These are phyloP conservation scores for Dryomyza anilis DNA, from an alignment of 2,888 invertebrate species.

Conservation along the genomic window DNA sequence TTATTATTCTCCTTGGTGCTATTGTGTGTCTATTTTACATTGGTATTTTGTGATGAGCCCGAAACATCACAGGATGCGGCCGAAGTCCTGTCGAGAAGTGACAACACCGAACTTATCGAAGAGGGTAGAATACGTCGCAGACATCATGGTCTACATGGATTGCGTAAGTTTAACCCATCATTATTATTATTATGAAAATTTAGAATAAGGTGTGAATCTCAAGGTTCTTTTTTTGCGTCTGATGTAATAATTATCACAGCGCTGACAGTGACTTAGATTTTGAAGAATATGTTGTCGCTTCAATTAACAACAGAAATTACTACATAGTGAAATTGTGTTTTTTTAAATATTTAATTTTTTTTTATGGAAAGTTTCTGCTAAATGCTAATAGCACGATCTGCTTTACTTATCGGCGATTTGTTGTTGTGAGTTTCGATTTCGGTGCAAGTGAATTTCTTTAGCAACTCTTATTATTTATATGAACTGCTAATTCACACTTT, in stretches of 20 bases:
- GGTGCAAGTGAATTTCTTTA: not conserved
- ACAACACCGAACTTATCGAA: slow-evolving; percentile 42
- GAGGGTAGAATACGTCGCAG: slow-evolving; percentile 44
- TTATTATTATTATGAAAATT: not conserved
- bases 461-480: not conserved
- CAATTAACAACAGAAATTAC: slow-evolving; percentile 19
- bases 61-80: slow-evolving; percentile 24
- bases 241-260: slow-evolving; percentile 27
- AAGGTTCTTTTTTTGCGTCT: not conserved
- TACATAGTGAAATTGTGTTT: slow-evolving; percentile 26
- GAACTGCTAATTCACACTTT: slow-evolving; percentile 53
- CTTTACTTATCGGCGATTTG: not conserved
- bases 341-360: slow-evolving; percentile 31
- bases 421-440: too few relatives aligned
- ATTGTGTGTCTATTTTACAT: slow-evolving; percentile 46
- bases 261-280: slow-evolving; percentile 8
- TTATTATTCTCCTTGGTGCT: slow-evolving; percentile 40
- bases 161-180: slow-evolving; percentile 33
- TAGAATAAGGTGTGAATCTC: not conserved
- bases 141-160: slow-evolving; percentile 30
- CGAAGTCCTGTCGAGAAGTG: slow-evolving; percentile 27
- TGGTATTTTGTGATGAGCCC: slow-evolving; percentile 47
- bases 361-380: slow-evolving; percentile 44
- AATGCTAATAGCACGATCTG: slow-evolving; percentile 47
- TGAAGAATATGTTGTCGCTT: slow-evolving; percentile 14